A percentile compares a stretch with the other conserved stretches of the same genome.
phyloP scores from a whole-genome alignment of 2,113 vertebrate species.

The Callionymus lyra region DNA sequence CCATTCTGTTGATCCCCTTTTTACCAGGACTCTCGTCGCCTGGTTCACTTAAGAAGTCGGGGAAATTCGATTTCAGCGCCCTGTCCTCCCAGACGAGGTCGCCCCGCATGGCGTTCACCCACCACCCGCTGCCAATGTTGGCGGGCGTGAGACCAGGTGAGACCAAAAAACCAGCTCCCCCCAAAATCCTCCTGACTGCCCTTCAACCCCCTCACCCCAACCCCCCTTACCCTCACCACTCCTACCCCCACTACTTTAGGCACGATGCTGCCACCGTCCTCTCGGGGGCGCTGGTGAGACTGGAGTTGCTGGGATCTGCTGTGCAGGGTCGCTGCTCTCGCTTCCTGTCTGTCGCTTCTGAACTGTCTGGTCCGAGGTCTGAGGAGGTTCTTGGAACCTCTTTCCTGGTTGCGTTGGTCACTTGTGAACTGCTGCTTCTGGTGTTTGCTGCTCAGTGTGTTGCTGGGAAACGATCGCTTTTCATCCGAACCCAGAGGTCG shows the following conservation, averaged over 20 bases:
- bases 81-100: constrained; percentile 80
- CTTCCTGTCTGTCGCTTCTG: too few species aligned
- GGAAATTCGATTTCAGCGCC: constrained; percentile 86
- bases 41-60: constrained; percentile 91
- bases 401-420: too few species aligned
- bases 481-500: too few species aligned
- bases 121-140: constrained; percentile 88
- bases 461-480: too few species aligned
- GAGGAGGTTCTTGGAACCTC: too few species aligned
- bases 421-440: too few species aligned
- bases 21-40: constrained; percentile 83
- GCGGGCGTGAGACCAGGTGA: constrained; percentile 91
- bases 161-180: constrained; percentile 62
- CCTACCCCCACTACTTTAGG: constrained; percentile 28
- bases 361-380: too few species aligned
- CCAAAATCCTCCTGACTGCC: constrained; percentile 15
- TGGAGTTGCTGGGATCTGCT: constrained; percentile 15
- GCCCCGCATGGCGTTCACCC: constrained; percentile 87
- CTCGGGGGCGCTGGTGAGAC: too few species aligned
- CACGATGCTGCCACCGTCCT: background rate
- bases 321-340: background rate
- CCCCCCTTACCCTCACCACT: constrained; percentile 20
- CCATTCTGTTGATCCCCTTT: constrained; percentile 79
- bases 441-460: too few species aligned
- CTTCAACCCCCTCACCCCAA: background rate